Percentiles rank a stretch among this genome's conserved stretches.
These are phyloP conservation scores for Pangasianodon gigas DNA, from an alignment of 2,113 vertebrate genomes.

Conservation along the genomic window DNA sequence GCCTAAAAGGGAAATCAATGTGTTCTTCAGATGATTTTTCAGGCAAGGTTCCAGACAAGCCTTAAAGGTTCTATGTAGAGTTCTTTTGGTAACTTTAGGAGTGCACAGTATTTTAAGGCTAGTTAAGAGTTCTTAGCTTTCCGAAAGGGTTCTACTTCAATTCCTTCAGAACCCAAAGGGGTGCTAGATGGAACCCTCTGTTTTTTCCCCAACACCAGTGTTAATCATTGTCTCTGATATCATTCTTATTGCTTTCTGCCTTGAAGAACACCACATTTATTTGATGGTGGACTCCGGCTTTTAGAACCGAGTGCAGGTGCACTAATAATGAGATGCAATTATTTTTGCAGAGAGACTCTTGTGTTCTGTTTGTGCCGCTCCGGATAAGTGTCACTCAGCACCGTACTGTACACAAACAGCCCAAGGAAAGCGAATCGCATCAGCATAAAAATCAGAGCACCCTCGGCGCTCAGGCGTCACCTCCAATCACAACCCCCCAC, in stretches of 20 bases:
- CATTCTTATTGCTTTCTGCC: background rate
- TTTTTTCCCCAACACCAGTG: background rate
- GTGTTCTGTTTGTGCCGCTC: constrained; percentile 31
- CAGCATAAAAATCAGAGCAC: constrained; percentile 43
- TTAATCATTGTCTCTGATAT: background rate
- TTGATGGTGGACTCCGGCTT: background rate
- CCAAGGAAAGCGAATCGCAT: constrained; percentile 39
- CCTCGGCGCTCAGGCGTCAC: constrained; percentile 9
- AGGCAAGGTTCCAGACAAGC: background rate
- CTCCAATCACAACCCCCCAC: background rate
- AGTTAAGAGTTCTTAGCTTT: background rate
- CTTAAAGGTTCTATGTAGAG: background rate
- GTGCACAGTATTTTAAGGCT: background rate
- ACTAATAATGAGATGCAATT: constrained; percentile 19
- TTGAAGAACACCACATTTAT: background rate
- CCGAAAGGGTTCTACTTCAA: background rate
- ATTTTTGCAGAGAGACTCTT: background rate
- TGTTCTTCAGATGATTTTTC: background rate
- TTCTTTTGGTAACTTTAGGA: background rate
- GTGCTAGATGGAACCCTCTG: background rate
- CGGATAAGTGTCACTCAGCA: constrained; percentile 40
- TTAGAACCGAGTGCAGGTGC: constrained; percentile 1
- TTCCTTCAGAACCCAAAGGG: background rate
- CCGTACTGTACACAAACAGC: constrained; percentile 37
- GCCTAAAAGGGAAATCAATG: background rate